Conservation (phyloP, 2,113 vertebrate species). For the Bufo gargarizans region DNA sequence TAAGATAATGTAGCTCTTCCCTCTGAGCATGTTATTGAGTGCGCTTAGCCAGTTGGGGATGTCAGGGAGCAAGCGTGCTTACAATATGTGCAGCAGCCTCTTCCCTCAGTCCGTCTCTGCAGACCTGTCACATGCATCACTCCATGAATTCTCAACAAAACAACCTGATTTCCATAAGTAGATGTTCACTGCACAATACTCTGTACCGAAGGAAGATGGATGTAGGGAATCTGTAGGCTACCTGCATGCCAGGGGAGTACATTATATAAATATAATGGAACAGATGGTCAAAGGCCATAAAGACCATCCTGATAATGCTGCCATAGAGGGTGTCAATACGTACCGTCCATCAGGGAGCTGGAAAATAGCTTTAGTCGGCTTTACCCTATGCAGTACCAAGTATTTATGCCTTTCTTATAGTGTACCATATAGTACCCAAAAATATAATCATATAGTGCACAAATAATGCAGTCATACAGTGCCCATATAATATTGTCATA, state of each 20-base stretch:
- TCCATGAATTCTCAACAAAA: slow-evolving; percentile 5
- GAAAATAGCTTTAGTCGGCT: too few relatives aligned
- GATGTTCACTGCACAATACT: not conserved
- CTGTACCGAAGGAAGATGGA: not conserved
- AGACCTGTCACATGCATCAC: not conserved
- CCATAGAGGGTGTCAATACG: too few relatives aligned
- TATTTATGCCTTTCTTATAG: too few relatives aligned
- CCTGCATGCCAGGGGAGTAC: not conserved
- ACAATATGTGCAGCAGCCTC: not conserved
- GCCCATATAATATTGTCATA: too few relatives aligned
- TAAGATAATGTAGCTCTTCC: not conserved
- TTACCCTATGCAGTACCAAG: too few relatives aligned
- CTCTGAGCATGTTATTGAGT: not conserved
- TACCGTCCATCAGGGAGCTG: too few relatives aligned
- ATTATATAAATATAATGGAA: not conserved
- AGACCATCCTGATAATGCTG: too few relatives aligned
- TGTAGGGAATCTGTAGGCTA: not conserved
- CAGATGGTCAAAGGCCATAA: too few relatives aligned
- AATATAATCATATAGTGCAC: too few relatives aligned
- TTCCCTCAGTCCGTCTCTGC: slow-evolving; percentile 3
- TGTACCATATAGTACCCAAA: too few relatives aligned
- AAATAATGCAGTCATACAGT: too few relatives aligned
- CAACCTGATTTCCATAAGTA: not conserved
- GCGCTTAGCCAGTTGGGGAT: not conserved
- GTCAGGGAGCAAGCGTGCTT: not conserved